These are phyloP conservation scores for Camponotus fellah DNA, from an alignment of 2,888 invertebrate species.

Conservation along the genomic window DNA sequence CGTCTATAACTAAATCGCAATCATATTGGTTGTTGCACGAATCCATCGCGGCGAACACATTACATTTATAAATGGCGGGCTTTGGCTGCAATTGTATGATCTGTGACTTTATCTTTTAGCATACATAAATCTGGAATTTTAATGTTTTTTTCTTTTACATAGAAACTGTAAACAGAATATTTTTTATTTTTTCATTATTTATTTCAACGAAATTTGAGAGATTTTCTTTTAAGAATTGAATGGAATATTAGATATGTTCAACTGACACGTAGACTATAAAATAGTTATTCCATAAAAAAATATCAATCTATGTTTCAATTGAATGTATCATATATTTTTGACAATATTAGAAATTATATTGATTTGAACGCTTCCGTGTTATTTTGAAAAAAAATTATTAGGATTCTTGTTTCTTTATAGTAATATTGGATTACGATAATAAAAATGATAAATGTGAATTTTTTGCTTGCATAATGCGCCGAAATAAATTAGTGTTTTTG, in stretches of 20 bases:
- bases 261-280: too few relatives aligned
- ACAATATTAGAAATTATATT: background rate
- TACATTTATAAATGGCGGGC: conserved; percentile 65
- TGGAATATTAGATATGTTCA: background rate
- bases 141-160: conserved; percentile 2
- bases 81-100: conserved; percentile 51
- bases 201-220: background rate
- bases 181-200: conserved; percentile 3
- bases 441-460: background rate
- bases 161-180: background rate
- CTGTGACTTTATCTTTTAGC: conserved; percentile 44
- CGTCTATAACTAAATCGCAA: conserved; percentile 77
- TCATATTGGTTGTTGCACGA: conserved; percentile 82
- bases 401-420: background rate
- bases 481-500: conserved; percentile 2
- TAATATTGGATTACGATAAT: background rate
- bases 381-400: background rate
- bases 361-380: background rate
- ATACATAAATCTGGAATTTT: conserved; percentile 17
- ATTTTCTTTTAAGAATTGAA: background rate
- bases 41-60: conserved; percentile 74
- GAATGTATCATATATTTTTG: background rate
- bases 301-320: too few relatives aligned
- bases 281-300: too few relatives aligned
- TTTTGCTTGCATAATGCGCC: background rate